These are phyloP conservation scores for Chrysocyon brachyurus DNA, from an alignment of 2,797 vertebrate genomes.

Conservation along the genomic window DNA sequence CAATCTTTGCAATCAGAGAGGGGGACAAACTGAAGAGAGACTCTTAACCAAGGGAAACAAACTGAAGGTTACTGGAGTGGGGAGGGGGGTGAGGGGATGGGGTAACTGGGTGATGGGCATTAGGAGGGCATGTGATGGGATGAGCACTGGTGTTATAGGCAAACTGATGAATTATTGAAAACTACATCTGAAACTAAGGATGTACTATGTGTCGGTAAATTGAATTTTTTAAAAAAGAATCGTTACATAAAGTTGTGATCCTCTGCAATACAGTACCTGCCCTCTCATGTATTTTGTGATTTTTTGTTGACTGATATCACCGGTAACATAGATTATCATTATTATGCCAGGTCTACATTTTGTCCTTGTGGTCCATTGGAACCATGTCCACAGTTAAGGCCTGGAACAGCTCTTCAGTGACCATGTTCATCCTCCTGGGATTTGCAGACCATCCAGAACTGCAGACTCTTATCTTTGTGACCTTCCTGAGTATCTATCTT, in stretches of 20 bases:
- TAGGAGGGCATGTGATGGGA: no score
- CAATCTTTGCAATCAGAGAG: background rate
- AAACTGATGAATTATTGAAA: no score
- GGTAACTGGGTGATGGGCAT: no score
- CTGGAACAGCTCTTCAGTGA: conserved; percentile 67
- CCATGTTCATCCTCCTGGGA: conserved; percentile 74
- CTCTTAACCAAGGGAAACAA: no score
- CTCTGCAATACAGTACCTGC: background rate
- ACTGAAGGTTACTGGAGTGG: no score
- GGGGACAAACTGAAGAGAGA: no score
- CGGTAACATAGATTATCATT: background rate
- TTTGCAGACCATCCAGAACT: conserved; percentile 73
- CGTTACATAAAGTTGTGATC: background rate
- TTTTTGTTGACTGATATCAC: background rate
- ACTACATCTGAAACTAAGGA: no score
- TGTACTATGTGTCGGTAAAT: no score
- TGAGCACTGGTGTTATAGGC: no score
- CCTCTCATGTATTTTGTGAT: background rate
- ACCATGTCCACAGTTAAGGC: background rate
- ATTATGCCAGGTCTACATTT: background rate
- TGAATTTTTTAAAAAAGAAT: background rate
- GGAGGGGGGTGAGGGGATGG: no score
- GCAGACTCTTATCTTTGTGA: conserved; percentile 63
- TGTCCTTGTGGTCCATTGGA: background rate
- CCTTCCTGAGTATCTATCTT: conserved; percentile 69